These are phyloP conservation scores for Suncus etruscus DNA, from an alignment of 2,113 vertebrate species.

Conservation along the genomic window DNA sequence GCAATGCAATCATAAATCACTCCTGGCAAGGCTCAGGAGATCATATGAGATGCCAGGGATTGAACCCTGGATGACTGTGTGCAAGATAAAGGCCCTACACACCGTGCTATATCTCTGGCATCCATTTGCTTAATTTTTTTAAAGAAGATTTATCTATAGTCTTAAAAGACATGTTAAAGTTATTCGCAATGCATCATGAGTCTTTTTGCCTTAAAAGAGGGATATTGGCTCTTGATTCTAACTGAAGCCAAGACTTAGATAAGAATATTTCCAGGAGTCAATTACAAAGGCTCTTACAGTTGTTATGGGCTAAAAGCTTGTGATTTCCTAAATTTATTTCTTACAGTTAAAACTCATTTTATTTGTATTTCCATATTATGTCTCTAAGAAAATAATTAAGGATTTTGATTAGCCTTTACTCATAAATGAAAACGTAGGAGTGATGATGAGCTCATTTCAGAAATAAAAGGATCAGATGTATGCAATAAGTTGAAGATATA, in stretches of 20 bases:
- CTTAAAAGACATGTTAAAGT: not conserved
- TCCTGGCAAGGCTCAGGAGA: no score
- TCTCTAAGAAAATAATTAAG: not conserved
- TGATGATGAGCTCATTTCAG: no score
- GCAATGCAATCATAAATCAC: no score
- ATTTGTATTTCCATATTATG: not conserved
- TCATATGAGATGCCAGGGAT: no score
- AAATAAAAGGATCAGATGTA: not conserved
- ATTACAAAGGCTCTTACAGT: not conserved
- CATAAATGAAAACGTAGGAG: no score
- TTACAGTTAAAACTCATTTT: not conserved
- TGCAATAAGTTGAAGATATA: not conserved
- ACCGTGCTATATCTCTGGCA: no score
- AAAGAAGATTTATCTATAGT: not conserved
- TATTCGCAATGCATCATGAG: not conserved
- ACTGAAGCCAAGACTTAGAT: not conserved
- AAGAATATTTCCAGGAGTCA: not conserved
- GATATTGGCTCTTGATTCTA: not conserved
- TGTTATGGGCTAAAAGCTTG: not conserved
- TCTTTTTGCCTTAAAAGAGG: not conserved
- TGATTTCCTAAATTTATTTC: not conserved
- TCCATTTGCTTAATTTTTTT: no score
- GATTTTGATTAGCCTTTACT: not conserved
- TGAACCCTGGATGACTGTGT: no score
- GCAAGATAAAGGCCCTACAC: no score